These are phyloP conservation scores for Scaptomyza pallida DNA, from an alignment of 1,140 invertebrate species.

Conservation along the genomic window DNA sequence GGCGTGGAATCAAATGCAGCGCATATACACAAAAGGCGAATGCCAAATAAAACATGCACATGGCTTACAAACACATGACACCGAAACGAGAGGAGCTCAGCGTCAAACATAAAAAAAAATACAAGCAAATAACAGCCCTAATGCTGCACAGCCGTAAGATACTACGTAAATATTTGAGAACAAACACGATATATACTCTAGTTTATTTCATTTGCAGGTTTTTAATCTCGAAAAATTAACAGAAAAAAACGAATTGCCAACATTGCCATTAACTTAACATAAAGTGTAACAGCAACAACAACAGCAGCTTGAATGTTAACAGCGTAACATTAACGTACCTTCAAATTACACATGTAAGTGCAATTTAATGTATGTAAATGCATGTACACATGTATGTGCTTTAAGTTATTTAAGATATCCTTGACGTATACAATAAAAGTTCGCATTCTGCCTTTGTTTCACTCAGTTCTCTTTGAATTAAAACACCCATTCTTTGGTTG, in stretches of 20 bases:
- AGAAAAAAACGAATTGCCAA: no score
- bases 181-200: not conserved
- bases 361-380: not conserved
- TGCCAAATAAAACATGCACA: conserved; percentile 77
- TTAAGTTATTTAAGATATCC: not conserved
- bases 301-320: not conserved
- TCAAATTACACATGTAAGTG: not conserved
- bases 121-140: not conserved
- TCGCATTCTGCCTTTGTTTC: not conserved
- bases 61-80: conserved; percentile 79
- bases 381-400: not conserved
- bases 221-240: no score
- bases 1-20: conserved; percentile 60
- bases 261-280: no score
- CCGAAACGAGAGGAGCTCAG: conserved; percentile 57
- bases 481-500: not conserved
- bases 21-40: conserved; percentile 54
- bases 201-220: no score
- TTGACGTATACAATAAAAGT: not conserved
- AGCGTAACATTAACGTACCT: not conserved
- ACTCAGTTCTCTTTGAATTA: not conserved
- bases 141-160: conserved; percentile 7
- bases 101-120: conserved; percentile 31
- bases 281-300: not conserved
- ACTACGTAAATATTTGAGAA: not conserved